These are phyloP conservation scores for Drepana falcataria DNA, from an alignment of 2,888 invertebrate species.

Conservation along the genomic window DNA sequence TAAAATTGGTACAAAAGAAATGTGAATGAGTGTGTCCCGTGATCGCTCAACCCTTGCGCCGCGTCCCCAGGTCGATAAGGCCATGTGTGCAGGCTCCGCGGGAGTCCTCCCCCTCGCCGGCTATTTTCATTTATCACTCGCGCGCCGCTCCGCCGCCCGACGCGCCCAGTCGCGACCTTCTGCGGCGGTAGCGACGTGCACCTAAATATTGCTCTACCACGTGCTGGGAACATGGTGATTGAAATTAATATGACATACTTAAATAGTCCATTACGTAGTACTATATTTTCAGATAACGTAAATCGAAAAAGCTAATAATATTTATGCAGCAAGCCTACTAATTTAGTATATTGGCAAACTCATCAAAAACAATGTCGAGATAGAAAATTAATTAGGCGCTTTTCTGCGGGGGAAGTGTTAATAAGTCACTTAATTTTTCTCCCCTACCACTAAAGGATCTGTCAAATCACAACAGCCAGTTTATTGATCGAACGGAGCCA, in stretches of 20 bases:
- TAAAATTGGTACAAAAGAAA: too few species aligned
- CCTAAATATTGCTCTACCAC: slow-evolving; percentile 2
- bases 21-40: too few species aligned
- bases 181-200: not conserved
- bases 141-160: slow-evolving; percentile 19
- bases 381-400: not conserved
- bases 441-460: slow-evolving; percentile 30
- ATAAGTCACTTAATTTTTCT: slow-evolving; percentile 26
- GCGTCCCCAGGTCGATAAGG: slow-evolving; percentile 56
- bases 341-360: not conserved
- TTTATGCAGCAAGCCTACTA: not conserved
- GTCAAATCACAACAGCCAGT: slow-evolving; percentile 57
- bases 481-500: slow-evolving; percentile 58
- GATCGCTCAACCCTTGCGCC: slow-evolving; percentile 26
- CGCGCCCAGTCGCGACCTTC: slow-evolving; percentile 14
- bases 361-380: not conserved
- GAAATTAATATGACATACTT: not conserved
- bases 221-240: not conserved
- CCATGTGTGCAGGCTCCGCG: slow-evolving; percentile 75
- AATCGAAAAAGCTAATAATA: not conserved
- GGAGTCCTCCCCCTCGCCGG: slow-evolving; percentile 68
- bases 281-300: not conserved
- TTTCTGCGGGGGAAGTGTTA: not conserved
- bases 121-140: slow-evolving; percentile 76
- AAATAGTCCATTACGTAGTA: not conserved